phyloP scores from a whole-genome alignment of 2,113 vertebrate species.

The Misgurnus mizolepis region DNA sequence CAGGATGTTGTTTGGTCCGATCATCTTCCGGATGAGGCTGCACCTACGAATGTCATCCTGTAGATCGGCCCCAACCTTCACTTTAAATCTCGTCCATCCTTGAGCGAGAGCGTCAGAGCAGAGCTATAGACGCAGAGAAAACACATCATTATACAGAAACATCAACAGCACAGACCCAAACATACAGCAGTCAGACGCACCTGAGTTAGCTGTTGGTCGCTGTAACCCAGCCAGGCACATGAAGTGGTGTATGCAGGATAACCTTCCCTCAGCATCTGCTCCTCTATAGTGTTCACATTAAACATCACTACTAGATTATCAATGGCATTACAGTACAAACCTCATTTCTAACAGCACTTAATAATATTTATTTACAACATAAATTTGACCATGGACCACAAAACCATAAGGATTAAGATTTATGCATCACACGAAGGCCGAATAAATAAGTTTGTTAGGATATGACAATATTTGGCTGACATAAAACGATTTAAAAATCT shows the following conservation, averaged over 20 bases:
- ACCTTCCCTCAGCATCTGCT: slow-evolving; percentile 70
- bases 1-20: slow-evolving; percentile 71
- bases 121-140: slow-evolving; percentile 58
- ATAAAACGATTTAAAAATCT: too few species aligned
- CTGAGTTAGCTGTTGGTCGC: slow-evolving; percentile 75
- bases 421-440: too few species aligned
- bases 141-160: neutral
- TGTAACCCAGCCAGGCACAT: slow-evolving; percentile 77
- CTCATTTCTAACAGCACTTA: too few species aligned
- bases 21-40: slow-evolving; percentile 74
- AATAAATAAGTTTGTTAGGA: too few species aligned
- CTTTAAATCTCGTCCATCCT: slow-evolving; percentile 79
- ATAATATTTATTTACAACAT: too few species aligned
- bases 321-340: too few species aligned
- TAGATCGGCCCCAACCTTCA: slow-evolving; percentile 80
- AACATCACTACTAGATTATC: neutral
- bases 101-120: slow-evolving; percentile 66
- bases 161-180: neutral
- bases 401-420: too few species aligned
- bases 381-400: too few species aligned
- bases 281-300: slow-evolving; percentile 66
- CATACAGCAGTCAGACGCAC: slow-evolving; percentile 52
- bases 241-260: slow-evolving; percentile 81
- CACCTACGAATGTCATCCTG: slow-evolving; percentile 78
- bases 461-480: too few species aligned